phyloP scores from a whole-genome alignment of 2,888 invertebrate genomes.

The Netelia virgata region DNA sequence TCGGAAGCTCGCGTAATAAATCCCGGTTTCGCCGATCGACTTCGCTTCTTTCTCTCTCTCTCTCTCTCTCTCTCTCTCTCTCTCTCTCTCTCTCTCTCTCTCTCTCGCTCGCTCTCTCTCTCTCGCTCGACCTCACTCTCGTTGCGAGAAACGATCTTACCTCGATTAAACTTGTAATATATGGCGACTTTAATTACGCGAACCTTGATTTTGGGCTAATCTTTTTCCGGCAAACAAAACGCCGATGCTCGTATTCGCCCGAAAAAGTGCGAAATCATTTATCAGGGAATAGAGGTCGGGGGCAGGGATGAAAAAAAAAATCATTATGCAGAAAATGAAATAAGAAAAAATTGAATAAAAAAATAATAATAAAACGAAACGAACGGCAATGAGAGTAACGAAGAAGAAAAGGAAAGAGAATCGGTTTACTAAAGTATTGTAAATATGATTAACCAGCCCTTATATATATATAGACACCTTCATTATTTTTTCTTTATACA shows the following conservation, averaged over 20 bases:
- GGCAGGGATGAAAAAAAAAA: constrained; percentile 11
- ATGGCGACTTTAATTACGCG: constrained; percentile 81
- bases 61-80: too few species aligned
- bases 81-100: too few species aligned
- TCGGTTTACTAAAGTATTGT: constrained; percentile 18
- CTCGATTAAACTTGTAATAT: constrained; percentile 82
- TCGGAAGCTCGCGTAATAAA: constrained; percentile 74
- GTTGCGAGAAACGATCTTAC: constrained; percentile 72
- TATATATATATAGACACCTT: constrained; percentile 14
- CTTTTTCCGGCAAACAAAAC: constrained; percentile 9
- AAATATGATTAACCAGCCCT: constrained; percentile 1
- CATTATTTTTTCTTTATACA: not conserved
- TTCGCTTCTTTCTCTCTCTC: too few species aligned
- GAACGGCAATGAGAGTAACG: constrained; percentile 26
- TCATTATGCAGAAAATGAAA: constrained; percentile 46
- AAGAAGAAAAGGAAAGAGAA: not conserved
- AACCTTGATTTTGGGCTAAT: constrained; percentile 69
- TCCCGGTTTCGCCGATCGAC: constrained; percentile 74
- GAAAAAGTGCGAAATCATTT: constrained; percentile 66
- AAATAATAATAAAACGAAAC: constrained; percentile 21
- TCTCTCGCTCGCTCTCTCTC: too few species aligned
- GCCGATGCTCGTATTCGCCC: constrained; percentile 42
- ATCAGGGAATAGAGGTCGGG: constrained; percentile 20
- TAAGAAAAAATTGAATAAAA: constrained; percentile 53
- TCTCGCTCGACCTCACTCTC: constrained; percentile 16